A percentile compares a stretch with the other conserved stretches of the same genome.
Evolutionary conservation across 2,113 vertebrate species (phyloP).

Genomic region (Ammospiza nelsoni): DNA sequence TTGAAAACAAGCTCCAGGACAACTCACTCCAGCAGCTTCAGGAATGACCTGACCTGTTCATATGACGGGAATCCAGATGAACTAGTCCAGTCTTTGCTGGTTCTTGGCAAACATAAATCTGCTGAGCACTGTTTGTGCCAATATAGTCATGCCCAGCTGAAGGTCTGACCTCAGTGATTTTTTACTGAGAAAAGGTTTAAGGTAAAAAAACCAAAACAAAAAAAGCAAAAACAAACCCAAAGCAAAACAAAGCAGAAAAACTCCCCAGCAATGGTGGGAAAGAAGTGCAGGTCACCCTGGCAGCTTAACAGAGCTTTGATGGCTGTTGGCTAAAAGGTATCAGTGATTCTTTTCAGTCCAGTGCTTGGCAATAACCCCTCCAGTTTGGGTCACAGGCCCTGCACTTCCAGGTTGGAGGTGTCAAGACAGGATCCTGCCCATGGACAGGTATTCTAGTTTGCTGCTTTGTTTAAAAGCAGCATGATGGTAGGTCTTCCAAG

Average conservation of each 20-base stretch:
- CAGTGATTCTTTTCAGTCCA: neutral
- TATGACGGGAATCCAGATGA: neutral
- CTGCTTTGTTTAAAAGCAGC: neutral
- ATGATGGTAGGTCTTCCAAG: neutral
- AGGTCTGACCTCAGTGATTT: neutral
- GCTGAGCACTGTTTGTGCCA: neutral
- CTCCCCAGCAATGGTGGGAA: neutral
- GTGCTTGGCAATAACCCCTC: neutral
- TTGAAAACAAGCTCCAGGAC: neutral
- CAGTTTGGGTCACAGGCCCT: neutral
- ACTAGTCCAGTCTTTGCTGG: neutral
- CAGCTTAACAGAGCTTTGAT: neutral
- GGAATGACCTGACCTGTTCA: neutral
- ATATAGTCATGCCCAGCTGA: neutral
- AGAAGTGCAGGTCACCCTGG: neutral
- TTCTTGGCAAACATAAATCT: neutral
- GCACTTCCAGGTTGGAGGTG: rapidly evolving
- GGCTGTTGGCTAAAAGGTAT: neutral
- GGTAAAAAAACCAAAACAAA: neutral
- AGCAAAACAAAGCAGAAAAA: neutral
- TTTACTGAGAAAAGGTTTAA: neutral
- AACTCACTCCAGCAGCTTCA: neutral
- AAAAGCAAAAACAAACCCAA: neutral
- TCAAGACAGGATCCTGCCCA: neutral
- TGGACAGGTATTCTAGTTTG: neutral